Percentiles rank a stretch among this genome's conserved stretches.
Evolutionary conservation across 2,888 invertebrate genomes (phyloP).

Genomic region (Cylloceria caligata): DNA sequence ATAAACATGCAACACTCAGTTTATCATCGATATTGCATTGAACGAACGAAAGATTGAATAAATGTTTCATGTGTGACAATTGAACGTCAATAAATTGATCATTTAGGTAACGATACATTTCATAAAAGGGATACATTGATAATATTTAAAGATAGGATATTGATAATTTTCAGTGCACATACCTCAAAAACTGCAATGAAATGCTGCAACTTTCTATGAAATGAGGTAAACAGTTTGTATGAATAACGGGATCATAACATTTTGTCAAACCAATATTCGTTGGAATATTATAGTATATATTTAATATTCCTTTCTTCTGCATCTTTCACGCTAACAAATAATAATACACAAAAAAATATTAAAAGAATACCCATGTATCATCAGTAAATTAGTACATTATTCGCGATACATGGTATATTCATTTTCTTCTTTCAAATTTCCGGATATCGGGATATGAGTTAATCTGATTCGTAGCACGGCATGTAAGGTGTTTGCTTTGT

Average conservation of each 20-base stretch:
- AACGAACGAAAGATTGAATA: too few species aligned
- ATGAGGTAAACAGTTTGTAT: too few species aligned
- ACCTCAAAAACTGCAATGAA: too few species aligned
- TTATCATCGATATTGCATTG: too few species aligned
- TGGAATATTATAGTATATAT: constrained; percentile 44
- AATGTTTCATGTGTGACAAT: too few species aligned
- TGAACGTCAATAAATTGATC: too few species aligned
- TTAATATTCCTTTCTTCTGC: constrained; percentile 44
- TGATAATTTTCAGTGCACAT: too few species aligned
- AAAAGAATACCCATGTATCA: constrained; percentile 47
- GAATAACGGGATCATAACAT: background rate
- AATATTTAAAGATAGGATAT: too few species aligned
- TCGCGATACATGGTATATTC: background rate
- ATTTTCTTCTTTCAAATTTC: background rate
- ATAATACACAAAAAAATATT: constrained; percentile 59
- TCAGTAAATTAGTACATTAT: constrained; percentile 20
- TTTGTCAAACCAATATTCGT: background rate
- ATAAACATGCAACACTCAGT: too few species aligned
- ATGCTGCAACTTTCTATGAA: too few species aligned
- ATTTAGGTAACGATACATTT: too few species aligned
- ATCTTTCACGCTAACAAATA: constrained; percentile 50
- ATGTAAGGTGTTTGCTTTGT: constrained; percentile 7
- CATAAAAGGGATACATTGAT: too few species aligned
- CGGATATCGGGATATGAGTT: constrained; percentile 19
- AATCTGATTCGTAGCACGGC: background rate